phyloP scores from a whole-genome alignment of 2,888 invertebrate genomes.

The Blera fallax region DNA sequence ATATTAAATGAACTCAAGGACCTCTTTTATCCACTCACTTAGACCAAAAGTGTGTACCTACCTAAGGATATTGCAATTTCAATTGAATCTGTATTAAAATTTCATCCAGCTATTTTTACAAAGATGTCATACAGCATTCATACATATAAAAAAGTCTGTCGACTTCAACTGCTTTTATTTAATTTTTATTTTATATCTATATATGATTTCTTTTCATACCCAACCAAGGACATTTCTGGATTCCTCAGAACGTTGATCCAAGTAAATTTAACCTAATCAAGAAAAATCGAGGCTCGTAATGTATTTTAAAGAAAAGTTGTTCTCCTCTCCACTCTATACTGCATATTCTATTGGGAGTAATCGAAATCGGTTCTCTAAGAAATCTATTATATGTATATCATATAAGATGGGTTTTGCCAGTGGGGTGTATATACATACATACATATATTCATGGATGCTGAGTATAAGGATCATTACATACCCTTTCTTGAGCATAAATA shows the following conservation, averaged over 20 bases:
- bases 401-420: background rate
- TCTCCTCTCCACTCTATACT: background rate
- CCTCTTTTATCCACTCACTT: background rate
- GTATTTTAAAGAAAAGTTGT: background rate
- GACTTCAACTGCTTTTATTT: background rate
- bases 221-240: background rate
- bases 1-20: background rate
- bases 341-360: background rate
- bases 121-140: background rate
- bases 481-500: slow-evolving; percentile 18
- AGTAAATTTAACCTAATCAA: background rate
- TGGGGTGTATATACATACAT: too few species aligned
- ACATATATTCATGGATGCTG: background rate
- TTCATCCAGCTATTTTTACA: background rate
- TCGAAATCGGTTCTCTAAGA: background rate
- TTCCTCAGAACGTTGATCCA: background rate
- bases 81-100: background rate
- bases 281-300: background rate
- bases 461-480: slow-evolving; percentile 1
- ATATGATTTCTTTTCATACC: background rate
- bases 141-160: background rate
- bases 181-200: background rate
- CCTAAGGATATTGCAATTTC: background rate
- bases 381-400: background rate
- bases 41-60: background rate